Percentiles rank a stretch among this genome's conserved stretches.
phyloP scores from a whole-genome alignment of 2,797 vertebrate species.

The Notoglanidium macrostoma region DNA sequence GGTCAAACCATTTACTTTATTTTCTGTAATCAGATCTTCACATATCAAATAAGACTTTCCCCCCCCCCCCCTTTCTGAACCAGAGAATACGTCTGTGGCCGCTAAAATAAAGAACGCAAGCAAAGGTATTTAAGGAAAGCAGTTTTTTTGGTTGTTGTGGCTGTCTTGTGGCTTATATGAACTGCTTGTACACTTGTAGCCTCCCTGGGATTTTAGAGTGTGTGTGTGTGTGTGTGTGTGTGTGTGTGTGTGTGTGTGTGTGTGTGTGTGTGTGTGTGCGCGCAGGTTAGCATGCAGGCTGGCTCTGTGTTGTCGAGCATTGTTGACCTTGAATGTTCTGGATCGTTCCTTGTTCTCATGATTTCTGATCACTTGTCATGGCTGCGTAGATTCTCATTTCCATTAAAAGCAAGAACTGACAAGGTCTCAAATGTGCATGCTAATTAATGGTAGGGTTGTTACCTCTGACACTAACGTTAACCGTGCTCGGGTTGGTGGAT shows the following conservation, averaged over 20 bases:
- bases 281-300: too few species aligned
- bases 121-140: constrained; percentile 42
- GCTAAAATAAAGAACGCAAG: constrained; percentile 44
- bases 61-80: constrained; percentile 12
- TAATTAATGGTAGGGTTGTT: not conserved
- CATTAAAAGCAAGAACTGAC: not conserved
- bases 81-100: constrained; percentile 26
- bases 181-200: not conserved
- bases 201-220: not conserved
- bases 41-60: constrained; percentile 11
- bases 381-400: too few species aligned
- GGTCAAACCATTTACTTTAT: not conserved
- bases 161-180: not conserved
- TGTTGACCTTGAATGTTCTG: not conserved
- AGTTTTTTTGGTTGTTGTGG: not conserved
- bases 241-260: not conserved
- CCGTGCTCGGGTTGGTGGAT: not conserved
- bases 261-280: not conserved
- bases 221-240: not conserved
- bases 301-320: not conserved
- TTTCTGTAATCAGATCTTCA: not conserved
- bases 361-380: not conserved
- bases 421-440: not conserved
- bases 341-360: not conserved
- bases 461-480: too few species aligned